Evolutionary conservation across 2,113 vertebrate genomes (phyloP), one percentile per base, ranked within the genome.

Genomic region (Pagrus major): DNA sequence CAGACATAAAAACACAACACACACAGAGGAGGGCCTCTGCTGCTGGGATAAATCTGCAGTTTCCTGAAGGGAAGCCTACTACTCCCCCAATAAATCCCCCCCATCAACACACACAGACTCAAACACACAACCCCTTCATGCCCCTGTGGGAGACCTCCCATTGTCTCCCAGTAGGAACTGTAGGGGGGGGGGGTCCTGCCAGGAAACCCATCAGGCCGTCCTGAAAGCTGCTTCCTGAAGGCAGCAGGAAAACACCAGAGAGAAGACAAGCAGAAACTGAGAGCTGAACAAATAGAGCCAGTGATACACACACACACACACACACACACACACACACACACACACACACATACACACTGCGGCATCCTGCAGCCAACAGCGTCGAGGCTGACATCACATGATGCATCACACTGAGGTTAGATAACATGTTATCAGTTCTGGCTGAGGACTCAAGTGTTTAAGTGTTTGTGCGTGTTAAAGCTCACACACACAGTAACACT

Each of bases 181-280:
- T 55, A 29, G 61, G 25, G 44, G 42, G 37, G 52, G 35, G 35
- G 65, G 84, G 79, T 78, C 65, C 87, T 84, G 90, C 68, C 91
- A 94, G 91, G 90, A 92, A 91, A 88, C 84, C 82, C 92, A 93
- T 89, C 85, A 31, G 33, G 76, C 83, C 23, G 49, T 89, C 88
- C 91, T 90, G 89, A 91, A 91, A 93, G 92, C 92, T 92, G 93
- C 87, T 95, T 95, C 95, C 95, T 95, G 92, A 77, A 84, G 61
- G 72, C 84, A 85, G 84, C 88, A 92, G 87, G 84, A 91, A 91
- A 90, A 84, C 76, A 80, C 71, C 12, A 54, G 70, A 59, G 58
- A 84, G 76, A 79, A 74, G 80, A 80, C 86, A 79, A 85, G 85
- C 89, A 74, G 71, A 82, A 76, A 47, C 56, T 39, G 42, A 75